These are phyloP conservation scores for Chaitophorus viminalis DNA, from an alignment of 2,888 invertebrate genomes.

Conservation along the genomic window DNA sequence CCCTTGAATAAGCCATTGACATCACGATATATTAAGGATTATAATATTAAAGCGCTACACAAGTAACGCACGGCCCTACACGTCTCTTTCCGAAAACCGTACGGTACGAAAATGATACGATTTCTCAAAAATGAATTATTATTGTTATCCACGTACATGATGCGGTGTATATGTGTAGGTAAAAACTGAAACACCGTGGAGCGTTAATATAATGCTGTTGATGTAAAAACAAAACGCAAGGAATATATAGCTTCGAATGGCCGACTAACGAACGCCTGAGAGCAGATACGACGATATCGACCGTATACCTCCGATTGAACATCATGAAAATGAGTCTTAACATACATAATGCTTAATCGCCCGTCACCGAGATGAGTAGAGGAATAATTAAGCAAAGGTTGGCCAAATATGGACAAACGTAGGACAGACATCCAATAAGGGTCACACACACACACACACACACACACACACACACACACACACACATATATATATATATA, in stretches of 20 bases:
- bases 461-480: too few relatives aligned
- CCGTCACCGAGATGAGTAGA: background rate
- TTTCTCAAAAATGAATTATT: background rate
- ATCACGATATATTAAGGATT: too few relatives aligned
- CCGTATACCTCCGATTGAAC: background rate
- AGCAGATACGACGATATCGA: background rate
- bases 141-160: too few relatives aligned
- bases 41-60: background rate
- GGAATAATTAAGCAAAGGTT: background rate
- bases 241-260: background rate
- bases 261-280: background rate
- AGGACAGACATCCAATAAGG: background rate
- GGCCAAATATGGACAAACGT: background rate
- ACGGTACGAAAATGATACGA: background rate
- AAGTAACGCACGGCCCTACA: background rate
- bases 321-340: background rate
- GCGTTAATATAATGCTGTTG: background rate
- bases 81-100: background rate
- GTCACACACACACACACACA: background rate
- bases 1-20: background rate
- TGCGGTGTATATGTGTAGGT: too few relatives aligned
- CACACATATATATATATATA: too few relatives aligned
- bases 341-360: too few relatives aligned
- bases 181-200: too few relatives aligned
- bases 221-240: background rate